These are phyloP conservation scores for Pomacea maculata DNA, from an alignment of 1,140 invertebrate genomes.

Conservation along the genomic window DNA sequence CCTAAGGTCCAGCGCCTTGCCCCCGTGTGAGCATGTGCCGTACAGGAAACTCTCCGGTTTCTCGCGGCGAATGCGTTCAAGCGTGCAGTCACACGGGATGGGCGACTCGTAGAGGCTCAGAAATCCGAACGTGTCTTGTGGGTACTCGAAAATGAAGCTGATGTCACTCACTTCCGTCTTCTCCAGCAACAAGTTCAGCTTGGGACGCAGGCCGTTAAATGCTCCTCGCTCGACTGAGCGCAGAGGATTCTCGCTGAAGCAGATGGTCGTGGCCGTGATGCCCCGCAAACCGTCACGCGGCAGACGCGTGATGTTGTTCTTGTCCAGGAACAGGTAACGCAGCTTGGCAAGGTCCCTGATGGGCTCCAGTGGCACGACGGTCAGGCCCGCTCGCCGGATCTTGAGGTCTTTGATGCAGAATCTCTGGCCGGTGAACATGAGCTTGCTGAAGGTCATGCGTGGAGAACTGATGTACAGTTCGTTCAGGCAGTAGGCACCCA, in stretches of 20 bases:
- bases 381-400: constrained; percentile 11
- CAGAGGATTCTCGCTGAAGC: constrained; percentile 17
- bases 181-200: constrained; percentile 14
- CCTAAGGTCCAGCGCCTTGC: constrained; percentile 8
- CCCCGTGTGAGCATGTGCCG: constrained; percentile 19
- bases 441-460: constrained; percentile 13
- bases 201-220: constrained; percentile 15
- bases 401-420: constrained; percentile 23
- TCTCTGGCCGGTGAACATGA: constrained; percentile 24
- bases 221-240: constrained; percentile 12
- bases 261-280: constrained; percentile 14
- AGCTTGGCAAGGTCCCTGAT: constrained; percentile 9
- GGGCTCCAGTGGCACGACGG: constrained; percentile 12
- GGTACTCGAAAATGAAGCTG: constrained; percentile 18
- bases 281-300: constrained; percentile 8
- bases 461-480: constrained; percentile 18
- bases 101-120: constrained; percentile 19
- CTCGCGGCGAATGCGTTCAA: constrained; percentile 3
- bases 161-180: constrained; percentile 20
- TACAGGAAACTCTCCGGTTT: constrained; percentile 10
- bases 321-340: constrained; percentile 21
- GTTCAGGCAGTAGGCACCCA: constrained; percentile 13
- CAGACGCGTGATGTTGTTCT: constrained; percentile 20
- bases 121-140: constrained; percentile 14
- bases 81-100: constrained; percentile 19